Conservation (phyloP, 2,888 invertebrate species). For the Boloria selene region DNA sequence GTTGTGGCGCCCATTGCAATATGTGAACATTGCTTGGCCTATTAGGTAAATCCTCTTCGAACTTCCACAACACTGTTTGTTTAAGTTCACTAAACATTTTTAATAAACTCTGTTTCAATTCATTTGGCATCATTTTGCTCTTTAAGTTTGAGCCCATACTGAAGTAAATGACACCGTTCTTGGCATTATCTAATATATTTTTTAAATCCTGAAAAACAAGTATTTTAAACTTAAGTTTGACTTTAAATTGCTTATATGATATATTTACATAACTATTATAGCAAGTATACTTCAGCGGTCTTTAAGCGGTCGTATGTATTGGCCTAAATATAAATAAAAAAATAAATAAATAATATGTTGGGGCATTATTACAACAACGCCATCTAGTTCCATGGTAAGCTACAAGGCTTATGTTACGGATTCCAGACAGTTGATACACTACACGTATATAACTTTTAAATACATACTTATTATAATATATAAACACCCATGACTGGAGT, state of each 20-base stretch:
- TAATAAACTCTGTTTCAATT: conserved; percentile 48
- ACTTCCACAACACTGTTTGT: conserved; percentile 68
- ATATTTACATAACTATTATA: neutral
- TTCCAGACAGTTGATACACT: no score
- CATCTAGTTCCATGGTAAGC: no score
- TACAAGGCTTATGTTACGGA: no score
- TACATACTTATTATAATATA: no score
- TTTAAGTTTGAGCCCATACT: conserved; percentile 64
- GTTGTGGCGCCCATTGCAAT: conserved; percentile 69
- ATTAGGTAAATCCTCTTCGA: conserved; percentile 52
- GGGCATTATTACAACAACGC: no score
- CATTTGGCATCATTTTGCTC: conserved; percentile 53
- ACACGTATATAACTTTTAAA: no score
- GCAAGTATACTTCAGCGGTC: conserved; percentile 17
- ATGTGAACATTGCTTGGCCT: conserved; percentile 69
- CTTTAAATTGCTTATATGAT: neutral
- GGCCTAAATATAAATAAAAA: no score
- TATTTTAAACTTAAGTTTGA: neutral
- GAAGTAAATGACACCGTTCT: conserved; percentile 66
- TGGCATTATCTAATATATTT: conserved; percentile 56
- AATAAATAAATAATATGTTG: no score
- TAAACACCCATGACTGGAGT: no score
- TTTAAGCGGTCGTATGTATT: no score
- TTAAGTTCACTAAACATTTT: conserved; percentile 57
- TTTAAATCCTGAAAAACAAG: conserved; percentile 53